phyloP scores from a whole-genome alignment of 1,140 invertebrate species.

The Manduca sexta region DNA sequence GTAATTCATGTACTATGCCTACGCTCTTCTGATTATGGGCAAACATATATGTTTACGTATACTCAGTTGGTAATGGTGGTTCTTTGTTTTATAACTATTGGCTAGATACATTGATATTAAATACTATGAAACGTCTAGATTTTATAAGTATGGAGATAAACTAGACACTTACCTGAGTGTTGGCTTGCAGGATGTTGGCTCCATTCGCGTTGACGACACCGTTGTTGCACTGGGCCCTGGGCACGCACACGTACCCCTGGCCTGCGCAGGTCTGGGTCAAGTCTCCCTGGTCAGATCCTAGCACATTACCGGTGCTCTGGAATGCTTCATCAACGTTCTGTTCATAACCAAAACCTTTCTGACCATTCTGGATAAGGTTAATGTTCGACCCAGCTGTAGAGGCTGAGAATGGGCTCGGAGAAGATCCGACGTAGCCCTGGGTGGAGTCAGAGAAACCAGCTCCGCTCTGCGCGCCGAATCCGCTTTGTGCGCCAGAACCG shows the following conservation, averaged over 20 bases:
- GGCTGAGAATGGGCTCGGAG: slow-evolving; percentile 41
- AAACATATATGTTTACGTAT: no score
- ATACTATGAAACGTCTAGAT: no score
- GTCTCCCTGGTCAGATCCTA: slow-evolving; percentile 30
- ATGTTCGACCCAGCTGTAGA: slow-evolving; percentile 37
- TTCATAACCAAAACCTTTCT: slow-evolving; percentile 44
- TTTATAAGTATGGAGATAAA: neutral
- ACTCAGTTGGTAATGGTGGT: no score
- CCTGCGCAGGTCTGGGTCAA: slow-evolving; percentile 70
- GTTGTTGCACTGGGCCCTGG: slow-evolving; percentile 72
- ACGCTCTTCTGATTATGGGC: no score
- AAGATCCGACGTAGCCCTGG: slow-evolving; percentile 40
- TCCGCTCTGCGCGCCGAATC: slow-evolving; percentile 13
- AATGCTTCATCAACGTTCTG: slow-evolving; percentile 47
- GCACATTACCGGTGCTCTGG: slow-evolving; percentile 39
- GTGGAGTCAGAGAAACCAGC: no score
- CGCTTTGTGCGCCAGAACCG: slow-evolving; percentile 15
- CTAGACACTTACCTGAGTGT: slow-evolving; percentile 48
- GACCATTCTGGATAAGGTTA: slow-evolving; percentile 49
- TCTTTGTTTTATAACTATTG: no score
- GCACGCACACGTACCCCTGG: slow-evolving; percentile 73
- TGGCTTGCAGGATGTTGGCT: slow-evolving; percentile 64
- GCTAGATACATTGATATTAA: no score
- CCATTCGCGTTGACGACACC: slow-evolving; percentile 71
- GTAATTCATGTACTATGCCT: no score